Evolutionary conservation across 2,888 invertebrate species (phyloP), one percentile per base, ranked within the genome.

Genomic region (Girardia tigrina): DNA sequence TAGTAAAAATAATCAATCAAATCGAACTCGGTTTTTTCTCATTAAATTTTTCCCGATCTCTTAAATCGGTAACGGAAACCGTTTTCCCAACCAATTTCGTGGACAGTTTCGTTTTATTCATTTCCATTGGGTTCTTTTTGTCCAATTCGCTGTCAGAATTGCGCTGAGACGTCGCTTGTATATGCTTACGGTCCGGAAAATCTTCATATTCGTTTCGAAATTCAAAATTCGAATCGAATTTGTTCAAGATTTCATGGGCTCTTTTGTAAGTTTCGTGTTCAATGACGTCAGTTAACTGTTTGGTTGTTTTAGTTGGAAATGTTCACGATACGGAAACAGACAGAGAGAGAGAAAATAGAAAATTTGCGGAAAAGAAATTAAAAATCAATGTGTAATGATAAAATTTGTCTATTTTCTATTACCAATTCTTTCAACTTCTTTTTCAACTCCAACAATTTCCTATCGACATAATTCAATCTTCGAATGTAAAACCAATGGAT

Each of bases 241-340:
- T 91, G 83, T 92, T 90, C 76, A 94, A 85, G 79, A 94, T 91
- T 83, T 90, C 89, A 83, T 90, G 91, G 2, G 93, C 93, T 80
- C 90, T 84, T 78, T 95, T 97, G 83, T 94, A 98, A 0, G 94
- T 95, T 85, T 97, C 95, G 42, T 90, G 95, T 82, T 97, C 94
- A 89, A 92, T 94, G 29, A 98, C 94, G 82, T 92, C 90, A 81
- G 97, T 94, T 76, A 98, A 79, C 83, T 83, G 77, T 23, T 56
- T 56, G 6, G 4, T 12, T 16, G 4, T 20, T 56, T 56, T 4
- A 56, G 4, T 56, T 56, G 77, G 77, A 42, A 14, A 26, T 4
- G 2, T 56, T 56, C 23, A 56, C n/a, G n/a, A 36, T 36, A 4
- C 27, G 71, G 56, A 26, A 75, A 71, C 16, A 20, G 16, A 29